Evolutionary conservation across 2,113 vertebrate species (phyloP).

Genomic region (Cyanoramphus novaezelandiae): DNA sequence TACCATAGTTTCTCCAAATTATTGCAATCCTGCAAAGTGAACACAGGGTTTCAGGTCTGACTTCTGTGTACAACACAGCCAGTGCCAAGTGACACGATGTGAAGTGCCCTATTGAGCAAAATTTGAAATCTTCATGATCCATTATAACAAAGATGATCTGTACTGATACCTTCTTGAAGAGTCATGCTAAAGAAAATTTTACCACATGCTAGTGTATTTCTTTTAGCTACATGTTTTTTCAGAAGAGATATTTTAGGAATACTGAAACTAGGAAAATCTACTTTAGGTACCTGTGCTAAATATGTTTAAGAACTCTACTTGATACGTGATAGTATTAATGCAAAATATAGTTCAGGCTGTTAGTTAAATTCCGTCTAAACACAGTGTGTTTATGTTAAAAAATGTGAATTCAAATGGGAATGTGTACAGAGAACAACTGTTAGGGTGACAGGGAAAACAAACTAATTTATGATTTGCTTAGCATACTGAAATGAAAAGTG

Average conservation of each 20-base stretch:
- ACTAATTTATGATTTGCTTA: neutral
- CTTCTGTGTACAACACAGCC: neutral
- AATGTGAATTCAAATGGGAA: neutral
- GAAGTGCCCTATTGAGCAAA: neutral
- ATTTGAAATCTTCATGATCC: neutral
- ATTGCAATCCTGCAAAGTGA: neutral
- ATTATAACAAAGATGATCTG: neutral
- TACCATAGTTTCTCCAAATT: neutral
- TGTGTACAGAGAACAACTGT: neutral
- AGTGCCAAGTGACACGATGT: neutral
- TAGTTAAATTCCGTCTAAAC: neutral
- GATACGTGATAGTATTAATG: neutral
- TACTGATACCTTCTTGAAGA: neutral
- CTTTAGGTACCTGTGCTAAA: neutral
- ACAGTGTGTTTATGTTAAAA: neutral
- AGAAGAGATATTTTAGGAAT: neutral
- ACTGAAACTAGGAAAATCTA: neutral
- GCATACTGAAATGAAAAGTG: neutral
- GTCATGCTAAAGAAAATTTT: neutral
- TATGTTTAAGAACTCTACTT: neutral
- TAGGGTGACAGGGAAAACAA: neutral
- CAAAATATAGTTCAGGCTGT: neutral
- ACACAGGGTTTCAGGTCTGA: rapidly evolving
- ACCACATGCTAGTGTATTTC: rapidly evolving
- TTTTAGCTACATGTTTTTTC: neutral